These are phyloP conservation scores for Solenopsis fugax DNA, from an alignment of 1,140 invertebrate species.

Conservation along the genomic window DNA sequence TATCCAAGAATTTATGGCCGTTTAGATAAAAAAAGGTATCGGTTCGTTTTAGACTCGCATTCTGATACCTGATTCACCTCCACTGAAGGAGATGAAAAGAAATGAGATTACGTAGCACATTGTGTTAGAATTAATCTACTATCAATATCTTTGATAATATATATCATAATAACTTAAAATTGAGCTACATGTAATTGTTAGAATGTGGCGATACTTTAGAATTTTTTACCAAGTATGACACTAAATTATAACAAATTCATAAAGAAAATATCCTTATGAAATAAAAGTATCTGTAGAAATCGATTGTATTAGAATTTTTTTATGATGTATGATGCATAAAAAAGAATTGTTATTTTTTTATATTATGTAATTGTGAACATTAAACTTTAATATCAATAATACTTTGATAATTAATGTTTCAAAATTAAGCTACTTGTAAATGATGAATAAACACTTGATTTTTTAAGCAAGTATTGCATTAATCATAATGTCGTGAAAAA, in stretches of 20 bases:
- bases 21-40: constrained; percentile 77
- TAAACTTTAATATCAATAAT: too few species aligned
- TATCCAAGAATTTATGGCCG: constrained; percentile 78
- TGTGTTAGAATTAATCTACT: background rate
- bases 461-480: too few species aligned
- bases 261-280: background rate
- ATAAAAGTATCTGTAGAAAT: background rate
- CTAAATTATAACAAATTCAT: background rate
- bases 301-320: background rate
- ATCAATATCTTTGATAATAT: constrained; percentile 3
- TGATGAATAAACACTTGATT: too few species aligned
- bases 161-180: background rate
- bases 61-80: constrained; percentile 64
- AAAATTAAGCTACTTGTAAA: too few species aligned
- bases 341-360: background rate
- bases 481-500: too few species aligned
- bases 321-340: background rate
- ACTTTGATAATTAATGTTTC: too few species aligned
- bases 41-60: constrained; percentile 61
- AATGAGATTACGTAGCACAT: background rate
- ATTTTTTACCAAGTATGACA: background rate
- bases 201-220: background rate
- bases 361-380: too few species aligned
- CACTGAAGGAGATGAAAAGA: background rate
- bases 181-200: background rate